Evolutionary conservation across 1,140 invertebrate genomes (phyloP).

Genomic region (Drosophila bocki): DNA sequence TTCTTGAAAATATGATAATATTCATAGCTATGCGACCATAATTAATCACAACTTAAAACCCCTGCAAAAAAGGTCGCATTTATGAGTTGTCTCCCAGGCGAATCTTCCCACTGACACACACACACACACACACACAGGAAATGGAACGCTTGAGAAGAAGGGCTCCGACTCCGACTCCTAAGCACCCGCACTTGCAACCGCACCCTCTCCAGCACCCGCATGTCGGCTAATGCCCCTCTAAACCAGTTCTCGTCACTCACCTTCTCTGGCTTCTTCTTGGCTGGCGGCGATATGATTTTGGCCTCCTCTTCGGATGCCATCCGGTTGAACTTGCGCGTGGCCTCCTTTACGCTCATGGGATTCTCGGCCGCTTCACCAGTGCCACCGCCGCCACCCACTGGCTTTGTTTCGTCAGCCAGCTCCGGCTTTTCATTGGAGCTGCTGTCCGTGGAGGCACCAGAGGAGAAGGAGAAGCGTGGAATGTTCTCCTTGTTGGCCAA

Average conservation of each 20-base stretch:
- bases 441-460: slow-evolving; percentile 69
- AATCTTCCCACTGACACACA: slow-evolving; percentile 37
- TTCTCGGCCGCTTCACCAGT: slow-evolving; percentile 78
- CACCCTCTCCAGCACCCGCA: slow-evolving; percentile 14
- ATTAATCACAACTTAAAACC: slow-evolving; percentile 57
- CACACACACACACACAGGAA: slow-evolving; percentile 50
- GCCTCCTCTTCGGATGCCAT: slow-evolving; percentile 92
- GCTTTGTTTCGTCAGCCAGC: slow-evolving; percentile 30
- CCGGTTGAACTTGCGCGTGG: slow-evolving; percentile 96
- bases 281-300: slow-evolving; percentile 86
- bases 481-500: slow-evolving; percentile 76
- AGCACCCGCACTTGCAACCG: slow-evolving; percentile 18
- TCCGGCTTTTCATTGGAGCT: slow-evolving; percentile 43
- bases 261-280: slow-evolving; percentile 88
- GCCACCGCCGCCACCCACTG: slow-evolving; percentile 17
- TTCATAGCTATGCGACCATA: slow-evolving; percentile 28
- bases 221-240: slow-evolving; percentile 17
- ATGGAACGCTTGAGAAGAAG: slow-evolving; percentile 20
- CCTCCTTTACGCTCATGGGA: slow-evolving; percentile 94
- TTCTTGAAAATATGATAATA: slow-evolving; percentile 10
- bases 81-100: slow-evolving; percentile 25
- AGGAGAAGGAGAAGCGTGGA: slow-evolving; percentile 78
- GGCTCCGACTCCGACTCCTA: neutral
- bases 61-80: slow-evolving; percentile 26
- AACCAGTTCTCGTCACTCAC: slow-evolving; percentile 78